phyloP scores from a whole-genome alignment of 2,113 vertebrate species.

The Percopsis transmontana region DNA sequence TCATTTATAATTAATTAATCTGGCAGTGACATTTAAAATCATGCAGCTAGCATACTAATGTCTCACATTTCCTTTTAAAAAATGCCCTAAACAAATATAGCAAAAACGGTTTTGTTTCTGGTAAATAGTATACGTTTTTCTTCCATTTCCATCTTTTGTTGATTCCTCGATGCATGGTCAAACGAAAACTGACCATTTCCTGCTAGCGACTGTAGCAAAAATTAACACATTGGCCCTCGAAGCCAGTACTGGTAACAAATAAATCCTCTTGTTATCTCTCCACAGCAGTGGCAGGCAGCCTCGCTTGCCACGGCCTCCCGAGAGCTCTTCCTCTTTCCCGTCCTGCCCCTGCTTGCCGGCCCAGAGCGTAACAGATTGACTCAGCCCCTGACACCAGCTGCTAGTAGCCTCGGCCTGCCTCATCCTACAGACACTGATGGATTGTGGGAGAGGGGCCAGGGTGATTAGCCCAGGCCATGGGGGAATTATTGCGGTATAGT shows the following conservation, averaged over 20 bases:
- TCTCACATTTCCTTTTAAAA: neutral
- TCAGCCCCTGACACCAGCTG: slow-evolving; percentile 67
- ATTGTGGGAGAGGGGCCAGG: slow-evolving; percentile 66
- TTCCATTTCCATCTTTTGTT: too few species aligned
- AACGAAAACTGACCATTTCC: neutral
- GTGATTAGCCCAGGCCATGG: slow-evolving; percentile 62
- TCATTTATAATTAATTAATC: neutral
- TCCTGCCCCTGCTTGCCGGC: slow-evolving; percentile 19
- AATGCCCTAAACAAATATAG: too few species aligned
- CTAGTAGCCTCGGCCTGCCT: slow-evolving; percentile 52
- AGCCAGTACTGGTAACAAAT: slow-evolving; percentile 45
- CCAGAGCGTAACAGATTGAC: slow-evolving; percentile 57
- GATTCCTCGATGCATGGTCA: too few species aligned
- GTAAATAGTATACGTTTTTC: too few species aligned
- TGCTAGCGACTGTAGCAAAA: slow-evolving; percentile 20
- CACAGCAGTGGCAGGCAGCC: slow-evolving; percentile 44
- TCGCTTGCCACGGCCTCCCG: slow-evolving; percentile 36
- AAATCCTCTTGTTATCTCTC: slow-evolving; percentile 66
- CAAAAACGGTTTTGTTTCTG: too few species aligned
- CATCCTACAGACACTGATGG: slow-evolving; percentile 64
- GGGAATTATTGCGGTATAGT: slow-evolving; percentile 55
- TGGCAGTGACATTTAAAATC: neutral
- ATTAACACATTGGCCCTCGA: slow-evolving; percentile 44
- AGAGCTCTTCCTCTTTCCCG: slow-evolving; percentile 39
- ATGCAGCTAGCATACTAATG: neutral